phyloP scores from a whole-genome alignment of 1,140 invertebrate species.

The Penaeus chinensis region DNA sequence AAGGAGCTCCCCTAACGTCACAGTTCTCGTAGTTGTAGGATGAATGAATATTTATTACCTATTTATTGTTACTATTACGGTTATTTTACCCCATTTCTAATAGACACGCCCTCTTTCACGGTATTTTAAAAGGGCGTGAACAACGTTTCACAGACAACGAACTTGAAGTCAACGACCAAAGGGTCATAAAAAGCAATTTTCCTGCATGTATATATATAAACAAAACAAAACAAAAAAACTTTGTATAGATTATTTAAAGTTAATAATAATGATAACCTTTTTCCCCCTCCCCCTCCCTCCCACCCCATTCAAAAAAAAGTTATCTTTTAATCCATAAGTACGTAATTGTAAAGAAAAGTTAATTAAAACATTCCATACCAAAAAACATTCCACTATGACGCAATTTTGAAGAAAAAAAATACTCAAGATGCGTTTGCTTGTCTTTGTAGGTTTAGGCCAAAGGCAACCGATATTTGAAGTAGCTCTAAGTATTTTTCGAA shows the following conservation, averaged over 20 bases:
- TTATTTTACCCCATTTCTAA: constrained; percentile 31
- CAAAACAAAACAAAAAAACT: constrained; percentile 3
- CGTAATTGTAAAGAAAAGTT: not conserved
- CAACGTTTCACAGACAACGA: constrained; percentile 54
- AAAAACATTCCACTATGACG: constrained; percentile 17
- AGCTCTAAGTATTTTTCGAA: constrained; percentile 51
- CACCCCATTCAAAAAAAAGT: no score
- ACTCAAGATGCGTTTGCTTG: constrained; percentile 10
- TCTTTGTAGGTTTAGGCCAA: constrained; percentile 8
- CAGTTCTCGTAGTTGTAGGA: constrained; percentile 38
- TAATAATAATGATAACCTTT: no score
- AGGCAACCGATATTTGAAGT: constrained; percentile 9
- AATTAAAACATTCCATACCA: constrained; percentile 25
- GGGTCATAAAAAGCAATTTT: not conserved
- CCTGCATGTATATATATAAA: constrained; percentile 42
- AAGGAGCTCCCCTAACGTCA: constrained; percentile 29
- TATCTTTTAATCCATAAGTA: constrained; percentile 8
- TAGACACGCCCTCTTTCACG: not conserved
- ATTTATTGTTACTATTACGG: constrained; percentile 25
- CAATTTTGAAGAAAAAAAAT: not conserved
- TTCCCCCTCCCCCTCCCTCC: no score
- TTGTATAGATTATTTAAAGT: constrained; percentile 37
- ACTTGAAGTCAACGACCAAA: constrained; percentile 19
- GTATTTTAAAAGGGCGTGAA: constrained; percentile 18
- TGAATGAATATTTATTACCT: constrained; percentile 49